Evolutionary conservation across 1,140 invertebrate species (phyloP).

Genomic region (Sipha flava): DNA sequence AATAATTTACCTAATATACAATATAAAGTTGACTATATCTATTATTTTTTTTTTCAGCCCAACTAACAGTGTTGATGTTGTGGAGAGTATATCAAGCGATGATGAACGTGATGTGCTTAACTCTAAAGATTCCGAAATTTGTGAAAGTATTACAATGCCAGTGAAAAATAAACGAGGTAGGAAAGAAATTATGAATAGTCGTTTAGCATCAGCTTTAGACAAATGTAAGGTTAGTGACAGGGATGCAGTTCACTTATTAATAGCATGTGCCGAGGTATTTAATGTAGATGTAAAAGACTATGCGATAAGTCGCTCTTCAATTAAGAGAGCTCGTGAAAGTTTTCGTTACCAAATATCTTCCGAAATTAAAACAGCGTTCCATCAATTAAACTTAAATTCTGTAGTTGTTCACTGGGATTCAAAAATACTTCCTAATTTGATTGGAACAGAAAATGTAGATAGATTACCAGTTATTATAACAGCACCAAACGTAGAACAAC

Average conservation of each 20-base stretch:
- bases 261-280: slow-evolving; percentile 33
- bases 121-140: neutral
- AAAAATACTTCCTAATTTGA: slow-evolving; percentile 36
- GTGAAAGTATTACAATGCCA: neutral
- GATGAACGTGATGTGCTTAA: neutral
- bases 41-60: neutral
- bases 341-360: slow-evolving; percentile 32
- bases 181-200: slow-evolving; percentile 34
- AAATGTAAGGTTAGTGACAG: slow-evolving; percentile 36
- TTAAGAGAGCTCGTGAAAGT: slow-evolving; percentile 6
- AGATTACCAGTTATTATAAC: slow-evolving; percentile 22
- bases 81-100: neutral
- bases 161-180: slow-evolving; percentile 12
- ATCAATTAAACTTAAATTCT: slow-evolving; percentile 29
- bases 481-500: slow-evolving; percentile 4
- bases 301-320: slow-evolving; percentile 33
- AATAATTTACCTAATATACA: neutral
- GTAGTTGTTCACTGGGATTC: slow-evolving; percentile 35
- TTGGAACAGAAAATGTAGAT: slow-evolving; percentile 33
- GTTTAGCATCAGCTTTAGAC: slow-evolving; percentile 36
- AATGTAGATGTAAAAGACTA: slow-evolving; percentile 23
- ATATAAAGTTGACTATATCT: neutral
- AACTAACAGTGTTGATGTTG: neutral
- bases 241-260: slow-evolving; percentile 35
- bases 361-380: slow-evolving; percentile 36